Conservation (phyloP, 2,113 vertebrate genomes). For the Malurus melanocephalus region DNA sequence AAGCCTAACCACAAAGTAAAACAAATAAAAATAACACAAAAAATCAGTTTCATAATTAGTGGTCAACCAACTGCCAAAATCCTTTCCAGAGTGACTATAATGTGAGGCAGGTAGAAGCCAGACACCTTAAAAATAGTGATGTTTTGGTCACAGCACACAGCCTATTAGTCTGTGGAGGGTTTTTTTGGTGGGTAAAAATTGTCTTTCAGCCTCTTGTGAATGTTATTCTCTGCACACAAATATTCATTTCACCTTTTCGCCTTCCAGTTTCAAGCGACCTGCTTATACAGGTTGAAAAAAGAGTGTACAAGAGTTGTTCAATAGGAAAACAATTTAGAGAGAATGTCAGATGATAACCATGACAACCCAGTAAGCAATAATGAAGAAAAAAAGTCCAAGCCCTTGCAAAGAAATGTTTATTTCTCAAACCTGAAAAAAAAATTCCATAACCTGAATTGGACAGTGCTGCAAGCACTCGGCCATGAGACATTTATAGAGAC, state of each 20-base stretch:
- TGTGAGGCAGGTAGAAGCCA: conserved; percentile 44
- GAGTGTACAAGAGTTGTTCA: conserved; percentile 31
- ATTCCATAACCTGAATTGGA: background rate
- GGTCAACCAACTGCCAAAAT: conserved; percentile 11
- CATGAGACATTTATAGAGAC: background rate
- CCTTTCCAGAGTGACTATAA: conserved; percentile 30
- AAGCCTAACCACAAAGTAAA: conserved; percentile 4
- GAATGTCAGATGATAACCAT: conserved; percentile 62
- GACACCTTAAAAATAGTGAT: conserved; percentile 43
- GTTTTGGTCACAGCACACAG: background rate
- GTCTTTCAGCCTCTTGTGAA: conserved; percentile 11
- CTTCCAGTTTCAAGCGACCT: conserved; percentile 32
- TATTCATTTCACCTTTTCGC: background rate
- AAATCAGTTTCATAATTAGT: conserved; percentile 23
- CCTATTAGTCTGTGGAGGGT: background rate
- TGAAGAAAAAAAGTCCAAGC: background rate
- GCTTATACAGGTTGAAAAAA: conserved; percentile 47
- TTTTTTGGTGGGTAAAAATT: conserved; percentile 19
- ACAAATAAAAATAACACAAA: conserved; percentile 18
- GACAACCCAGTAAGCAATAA: conserved; percentile 61
- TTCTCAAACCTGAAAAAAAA: background rate
- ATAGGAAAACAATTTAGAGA: conserved; percentile 55
- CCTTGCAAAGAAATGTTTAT: conserved; percentile 25
- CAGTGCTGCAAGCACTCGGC: background rate
- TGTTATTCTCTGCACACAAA: conserved; percentile 18